These are phyloP conservation scores for human DNA, from an alignment of 2,113 vertebrate species.

Conservation along the genomic window DNA sequence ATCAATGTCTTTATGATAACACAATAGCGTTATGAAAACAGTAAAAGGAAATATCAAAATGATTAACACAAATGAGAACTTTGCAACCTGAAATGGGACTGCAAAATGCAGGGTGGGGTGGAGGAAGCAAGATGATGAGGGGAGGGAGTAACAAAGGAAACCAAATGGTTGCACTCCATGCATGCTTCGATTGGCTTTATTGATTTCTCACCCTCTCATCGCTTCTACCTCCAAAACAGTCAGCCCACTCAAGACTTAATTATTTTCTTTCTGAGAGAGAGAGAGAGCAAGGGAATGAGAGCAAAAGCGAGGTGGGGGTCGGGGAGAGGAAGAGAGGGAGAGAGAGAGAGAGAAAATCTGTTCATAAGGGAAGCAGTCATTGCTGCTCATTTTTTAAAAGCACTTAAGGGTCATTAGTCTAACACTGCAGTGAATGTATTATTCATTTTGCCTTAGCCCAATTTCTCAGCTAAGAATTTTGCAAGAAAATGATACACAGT, in stretches of 20 bases:
- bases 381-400: constrained; percentile 77
- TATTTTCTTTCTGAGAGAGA: constrained; percentile 40
- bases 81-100: not conserved
- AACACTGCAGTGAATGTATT: constrained; percentile 82
- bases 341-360: not conserved
- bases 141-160: not conserved
- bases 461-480: constrained; percentile 79
- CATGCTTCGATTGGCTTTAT: not conserved
- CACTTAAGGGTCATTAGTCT: constrained; percentile 84
- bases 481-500: constrained; percentile 72
- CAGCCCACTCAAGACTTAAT: constrained; percentile 56
- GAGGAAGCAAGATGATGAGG: not conserved
- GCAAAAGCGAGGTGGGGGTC: not conserved
- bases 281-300: not conserved
- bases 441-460: constrained; percentile 81
- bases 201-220: constrained; percentile 33
- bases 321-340: not conserved
- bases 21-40: constrained; percentile 60
- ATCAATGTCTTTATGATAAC: constrained; percentile 77
- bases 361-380: constrained; percentile 66
- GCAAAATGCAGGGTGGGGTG: not conserved
- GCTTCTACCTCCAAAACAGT: constrained; percentile 18
- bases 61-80: constrained; percentile 67
- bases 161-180: not conserved
- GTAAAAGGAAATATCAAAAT: constrained; percentile 66